These are phyloP conservation scores for Drosophila insularis DNA, from an alignment of 1,140 invertebrate genomes.

Conservation along the genomic window DNA sequence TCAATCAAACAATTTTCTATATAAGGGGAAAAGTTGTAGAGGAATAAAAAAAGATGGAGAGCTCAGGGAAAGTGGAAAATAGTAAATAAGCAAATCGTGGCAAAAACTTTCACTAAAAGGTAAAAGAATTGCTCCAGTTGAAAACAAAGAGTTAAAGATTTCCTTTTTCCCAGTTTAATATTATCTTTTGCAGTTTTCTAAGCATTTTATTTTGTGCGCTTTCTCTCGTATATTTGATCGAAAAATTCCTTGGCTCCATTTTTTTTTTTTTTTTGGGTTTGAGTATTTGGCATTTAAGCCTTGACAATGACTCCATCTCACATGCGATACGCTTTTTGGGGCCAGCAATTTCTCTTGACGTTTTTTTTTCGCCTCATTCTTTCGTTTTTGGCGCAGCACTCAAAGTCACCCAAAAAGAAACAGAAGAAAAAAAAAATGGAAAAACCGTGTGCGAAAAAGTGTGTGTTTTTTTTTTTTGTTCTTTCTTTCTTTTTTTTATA, in stretches of 20 bases:
- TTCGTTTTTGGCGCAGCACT: background rate
- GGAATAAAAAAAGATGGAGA: too few species aligned
- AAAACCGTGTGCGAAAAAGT: constrained; percentile 1
- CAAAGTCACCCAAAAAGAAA: background rate
- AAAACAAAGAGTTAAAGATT: background rate
- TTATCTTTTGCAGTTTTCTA: background rate
- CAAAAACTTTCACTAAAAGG: too few species aligned
- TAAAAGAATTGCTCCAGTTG: too few species aligned
- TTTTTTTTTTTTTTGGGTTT: background rate
- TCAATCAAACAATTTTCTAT: too few species aligned
- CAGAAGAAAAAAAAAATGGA: background rate
- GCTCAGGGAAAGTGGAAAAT: too few species aligned
- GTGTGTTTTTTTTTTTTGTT: background rate
- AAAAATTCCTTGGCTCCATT: background rate
- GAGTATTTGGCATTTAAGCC: constrained; percentile 5
- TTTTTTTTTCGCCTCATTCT: background rate
- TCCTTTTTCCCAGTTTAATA: too few species aligned
- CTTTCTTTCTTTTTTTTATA: too few species aligned
- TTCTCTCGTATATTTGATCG: background rate
- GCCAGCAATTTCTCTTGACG: constrained; percentile 16
- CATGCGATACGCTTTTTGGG: constrained; percentile 13
- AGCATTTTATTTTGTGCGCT: background rate
- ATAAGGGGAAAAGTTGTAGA: too few species aligned
- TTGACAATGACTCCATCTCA: constrained; percentile 17
- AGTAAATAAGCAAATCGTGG: too few species aligned